Percentiles rank a stretch among this genome's conserved stretches.
Conservation (phyloP, 2,113 vertebrate species). For the Cynoglossus semilaevis region DNA sequence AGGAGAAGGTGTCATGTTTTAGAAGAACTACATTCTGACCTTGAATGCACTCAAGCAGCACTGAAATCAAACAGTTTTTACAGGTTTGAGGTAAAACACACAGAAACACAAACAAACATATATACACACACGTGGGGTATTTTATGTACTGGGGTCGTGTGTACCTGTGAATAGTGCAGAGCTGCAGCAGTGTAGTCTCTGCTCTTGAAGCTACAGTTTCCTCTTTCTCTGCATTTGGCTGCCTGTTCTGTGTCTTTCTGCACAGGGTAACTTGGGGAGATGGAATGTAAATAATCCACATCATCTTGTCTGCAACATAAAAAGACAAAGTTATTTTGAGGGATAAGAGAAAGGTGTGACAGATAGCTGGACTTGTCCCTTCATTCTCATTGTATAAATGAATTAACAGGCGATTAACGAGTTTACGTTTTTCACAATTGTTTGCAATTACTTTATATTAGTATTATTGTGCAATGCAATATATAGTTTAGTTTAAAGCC, state of each 20-base stretch:
- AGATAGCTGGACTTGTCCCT: neutral
- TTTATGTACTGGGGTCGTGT: neutral
- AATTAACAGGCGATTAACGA: too few species aligned
- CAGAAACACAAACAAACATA: too few species aligned
- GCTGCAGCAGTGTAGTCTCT: slow-evolving; percentile 75
- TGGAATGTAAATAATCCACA: slow-evolving; percentile 59
- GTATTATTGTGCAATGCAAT: too few species aligned
- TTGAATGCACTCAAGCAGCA: neutral
- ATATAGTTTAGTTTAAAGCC: too few species aligned
- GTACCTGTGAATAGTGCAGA: slow-evolving; percentile 84
- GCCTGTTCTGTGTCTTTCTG: slow-evolving; percentile 75
- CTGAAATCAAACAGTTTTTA: too few species aligned
- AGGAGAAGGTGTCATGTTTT: neutral
- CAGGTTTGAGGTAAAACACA: neutral
- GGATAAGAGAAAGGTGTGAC: neutral
- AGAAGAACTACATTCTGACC: too few species aligned
- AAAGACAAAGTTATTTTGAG: neutral
- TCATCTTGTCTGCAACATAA: slow-evolving; percentile 67
- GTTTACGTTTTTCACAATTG: neutral
- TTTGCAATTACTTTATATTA: too few species aligned
- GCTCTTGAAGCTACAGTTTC: slow-evolving; percentile 82
- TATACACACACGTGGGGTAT: neutral
- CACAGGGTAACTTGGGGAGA: slow-evolving; percentile 59
- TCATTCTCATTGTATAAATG: too few species aligned
- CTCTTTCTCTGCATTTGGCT: slow-evolving; percentile 78